A percentile compares a stretch with the other conserved stretches of the same genome.
These are phyloP conservation scores for Drosophila siamana DNA, from an alignment of 2,888 invertebrate species.

Conservation along the genomic window DNA sequence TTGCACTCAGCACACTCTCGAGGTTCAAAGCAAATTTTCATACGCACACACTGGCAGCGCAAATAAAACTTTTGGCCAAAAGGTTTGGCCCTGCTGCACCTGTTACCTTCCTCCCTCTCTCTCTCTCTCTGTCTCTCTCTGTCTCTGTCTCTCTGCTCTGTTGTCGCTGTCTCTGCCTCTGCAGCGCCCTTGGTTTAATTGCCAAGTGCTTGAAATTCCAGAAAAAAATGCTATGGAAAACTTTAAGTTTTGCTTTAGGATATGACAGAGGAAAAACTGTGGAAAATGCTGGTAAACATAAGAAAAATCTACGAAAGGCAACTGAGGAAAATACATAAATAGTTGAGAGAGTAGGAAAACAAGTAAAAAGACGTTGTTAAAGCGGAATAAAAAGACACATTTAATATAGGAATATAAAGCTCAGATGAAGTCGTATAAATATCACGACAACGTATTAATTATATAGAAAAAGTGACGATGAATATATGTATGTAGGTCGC, in stretches of 20 bases:
- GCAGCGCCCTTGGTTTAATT: constrained; percentile 38
- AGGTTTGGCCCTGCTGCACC: constrained; percentile 9
- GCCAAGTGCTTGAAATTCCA: constrained; percentile 44
- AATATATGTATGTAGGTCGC: too few species aligned
- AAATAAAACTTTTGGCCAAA: constrained; percentile 59
- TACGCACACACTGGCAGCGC: constrained; percentile 30
- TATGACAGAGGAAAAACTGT: not conserved
- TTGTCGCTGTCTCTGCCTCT: not conserved
- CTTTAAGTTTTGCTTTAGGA: constrained; percentile 5
- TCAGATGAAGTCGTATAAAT: too few species aligned
- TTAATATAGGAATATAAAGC: too few species aligned
- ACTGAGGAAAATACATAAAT: too few species aligned
- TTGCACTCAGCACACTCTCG: constrained; percentile 31
- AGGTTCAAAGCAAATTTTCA: constrained; percentile 56
- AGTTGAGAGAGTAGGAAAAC: too few species aligned
- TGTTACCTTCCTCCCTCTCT: not conserved
- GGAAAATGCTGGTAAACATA: not conserved
- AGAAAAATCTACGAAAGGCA: too few species aligned
- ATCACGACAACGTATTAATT: too few species aligned
- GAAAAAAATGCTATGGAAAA: constrained; percentile 21
- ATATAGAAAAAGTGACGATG: too few species aligned
- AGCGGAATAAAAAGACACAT: too few species aligned
- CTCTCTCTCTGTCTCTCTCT: not conserved
- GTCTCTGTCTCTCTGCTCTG: not conserved
- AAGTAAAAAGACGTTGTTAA: too few species aligned